phyloP scores from a whole-genome alignment of 2,113 vertebrate genomes.

The Polyodon spathula region DNA sequence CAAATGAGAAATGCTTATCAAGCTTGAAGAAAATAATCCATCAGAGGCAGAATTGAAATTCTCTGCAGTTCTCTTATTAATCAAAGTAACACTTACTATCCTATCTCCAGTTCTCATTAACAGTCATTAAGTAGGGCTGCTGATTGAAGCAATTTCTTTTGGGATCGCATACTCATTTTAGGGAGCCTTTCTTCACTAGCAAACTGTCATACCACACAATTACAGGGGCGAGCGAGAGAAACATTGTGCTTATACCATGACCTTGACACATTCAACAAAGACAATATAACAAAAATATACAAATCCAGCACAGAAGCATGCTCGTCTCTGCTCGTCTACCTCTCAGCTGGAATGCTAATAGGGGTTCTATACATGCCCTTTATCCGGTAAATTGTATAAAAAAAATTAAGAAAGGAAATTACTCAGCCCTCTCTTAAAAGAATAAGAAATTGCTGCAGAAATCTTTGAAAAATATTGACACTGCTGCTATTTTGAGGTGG shows the following conservation, averaged over 20 bases:
- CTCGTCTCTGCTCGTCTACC: conserved; percentile 10
- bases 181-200: conserved; percentile 63
- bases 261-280: conserved; percentile 49
- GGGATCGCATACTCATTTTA: conserved; percentile 80
- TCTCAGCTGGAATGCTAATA: conserved; percentile 16
- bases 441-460: background rate
- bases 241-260: conserved; percentile 61
- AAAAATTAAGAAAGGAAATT: conserved; percentile 8
- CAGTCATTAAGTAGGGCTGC: conserved; percentile 77
- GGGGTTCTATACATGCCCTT: conserved; percentile 7
- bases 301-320: background rate
- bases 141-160: conserved; percentile 83
- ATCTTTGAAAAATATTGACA: too few relatives aligned
- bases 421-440: conserved; percentile 3
- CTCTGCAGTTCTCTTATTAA: conserved; percentile 78
- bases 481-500: too few relatives aligned
- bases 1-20: conserved; percentile 81
- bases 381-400: background rate
- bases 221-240: conserved; percentile 34
- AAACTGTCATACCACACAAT: conserved; percentile 59
- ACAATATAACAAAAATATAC: conserved; percentile 3
- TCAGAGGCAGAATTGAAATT: conserved; percentile 81
- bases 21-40: conserved; percentile 84
- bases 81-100: conserved; percentile 80
- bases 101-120: conserved; percentile 83